A percentile compares a stretch with the other conserved stretches of the same genome.
Evolutionary conservation across 2,888 invertebrate species (phyloP).

Genomic region (Xestoiulus laeticollis): DNA sequence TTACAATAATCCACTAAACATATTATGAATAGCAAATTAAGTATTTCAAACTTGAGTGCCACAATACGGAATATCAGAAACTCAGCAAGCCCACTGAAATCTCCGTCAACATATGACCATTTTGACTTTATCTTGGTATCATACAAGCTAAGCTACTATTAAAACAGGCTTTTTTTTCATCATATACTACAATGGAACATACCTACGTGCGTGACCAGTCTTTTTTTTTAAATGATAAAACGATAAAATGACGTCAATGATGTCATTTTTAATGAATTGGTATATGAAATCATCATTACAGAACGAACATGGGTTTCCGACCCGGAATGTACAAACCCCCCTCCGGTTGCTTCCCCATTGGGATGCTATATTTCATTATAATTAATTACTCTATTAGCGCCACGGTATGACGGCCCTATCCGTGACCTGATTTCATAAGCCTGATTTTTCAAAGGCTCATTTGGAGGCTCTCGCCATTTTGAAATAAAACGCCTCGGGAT

Average conservation of each 20-base stretch:
- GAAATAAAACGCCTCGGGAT: background rate
- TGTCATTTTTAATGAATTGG: slow-evolving; percentile 9
- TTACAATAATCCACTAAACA: too few species aligned
- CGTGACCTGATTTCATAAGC: background rate
- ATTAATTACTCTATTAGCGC: background rate
- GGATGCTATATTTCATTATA: background rate
- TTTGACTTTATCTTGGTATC: too few species aligned
- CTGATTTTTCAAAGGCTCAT: background rate
- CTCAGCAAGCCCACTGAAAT: too few species aligned
- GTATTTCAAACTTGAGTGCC: too few species aligned
- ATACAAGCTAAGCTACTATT: too few species aligned
- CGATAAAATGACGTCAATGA: background rate
- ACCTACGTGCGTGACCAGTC: background rate
- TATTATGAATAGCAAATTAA: too few species aligned
- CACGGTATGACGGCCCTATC: background rate
- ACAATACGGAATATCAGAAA: too few species aligned
- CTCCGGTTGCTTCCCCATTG: background rate
- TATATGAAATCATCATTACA: background rate
- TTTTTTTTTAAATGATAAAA: background rate
- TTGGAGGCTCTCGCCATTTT: background rate
- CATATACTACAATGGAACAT: too few species aligned
- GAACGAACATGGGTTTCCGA: background rate
- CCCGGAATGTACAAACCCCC: background rate
- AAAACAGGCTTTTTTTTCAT: too few species aligned
- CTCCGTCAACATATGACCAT: too few species aligned